These are phyloP conservation scores for Druon quercuslanigerum DNA, from an alignment of 1,140 invertebrate genomes.

Conservation along the genomic window DNA sequence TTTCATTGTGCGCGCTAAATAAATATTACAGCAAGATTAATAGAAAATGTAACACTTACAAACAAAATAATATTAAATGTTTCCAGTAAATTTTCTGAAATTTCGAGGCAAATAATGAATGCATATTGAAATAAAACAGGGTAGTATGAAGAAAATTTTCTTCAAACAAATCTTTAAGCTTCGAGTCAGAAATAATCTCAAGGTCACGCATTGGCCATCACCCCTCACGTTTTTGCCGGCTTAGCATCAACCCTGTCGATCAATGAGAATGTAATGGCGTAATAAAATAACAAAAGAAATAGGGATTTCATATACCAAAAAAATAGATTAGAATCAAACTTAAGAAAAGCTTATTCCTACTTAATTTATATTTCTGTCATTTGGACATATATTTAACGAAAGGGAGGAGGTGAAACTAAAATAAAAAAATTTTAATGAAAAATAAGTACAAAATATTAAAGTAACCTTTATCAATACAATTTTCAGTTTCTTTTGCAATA, in stretches of 20 bases:
- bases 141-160: not conserved
- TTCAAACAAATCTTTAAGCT: conserved; percentile 9
- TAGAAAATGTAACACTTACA: too few relatives aligned
- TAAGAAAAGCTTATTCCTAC: too few relatives aligned
- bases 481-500: too few relatives aligned
- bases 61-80: too few relatives aligned
- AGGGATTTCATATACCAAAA: not conserved
- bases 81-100: not conserved
- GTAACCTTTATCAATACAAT: too few relatives aligned
- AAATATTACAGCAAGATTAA: too few relatives aligned
- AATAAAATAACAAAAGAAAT: conserved; percentile 7
- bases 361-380: too few relatives aligned
- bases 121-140: not conserved
- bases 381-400: too few relatives aligned
- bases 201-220: conserved; percentile 51
- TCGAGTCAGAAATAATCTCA: conserved; percentile 45
- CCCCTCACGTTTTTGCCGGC: conserved; percentile 44
- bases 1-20: too few relatives aligned
- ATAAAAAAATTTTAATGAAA: too few relatives aligned
- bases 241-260: conserved; percentile 47
- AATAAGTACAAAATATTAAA: too few relatives aligned
- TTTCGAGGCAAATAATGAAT: not conserved
- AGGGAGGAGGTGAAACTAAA: too few relatives aligned
- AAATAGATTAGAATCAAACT: not conserved
- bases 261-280: conserved; percentile 29